Base-by-base conservation (phyloP, 2,797 vertebrate genomes). In the Falco concolor region DNA sequence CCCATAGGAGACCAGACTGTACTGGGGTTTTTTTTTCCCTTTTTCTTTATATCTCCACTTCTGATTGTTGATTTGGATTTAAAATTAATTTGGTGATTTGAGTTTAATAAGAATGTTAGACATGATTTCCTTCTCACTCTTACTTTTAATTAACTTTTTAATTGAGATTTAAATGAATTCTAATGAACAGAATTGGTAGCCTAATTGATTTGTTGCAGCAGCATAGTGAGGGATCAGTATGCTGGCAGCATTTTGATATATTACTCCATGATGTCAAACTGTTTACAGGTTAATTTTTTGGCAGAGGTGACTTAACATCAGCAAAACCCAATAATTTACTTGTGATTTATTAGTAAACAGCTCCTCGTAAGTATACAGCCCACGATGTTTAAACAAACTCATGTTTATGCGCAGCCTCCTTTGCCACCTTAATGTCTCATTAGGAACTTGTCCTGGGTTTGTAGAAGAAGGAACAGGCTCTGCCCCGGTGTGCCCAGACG, bases 131-230 rank as follows among this genome's bases (percentile, higher is more conserved):
- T 97, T 93, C 87, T 97, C 96, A 93, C 96, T 97, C 97, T 97
- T 97, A 98, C 95, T 98, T 98, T 98, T 98, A 98, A 98, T 98
- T 98, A 98, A 97, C 97, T 98, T 98, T 98, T 97, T 97, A 97
- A 97, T 98, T 97, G 97, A 97, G 97, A 97, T 98, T 98, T 97
- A 98, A 98, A 98, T 98, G 97, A 98, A 98, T 98, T 97, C 97
- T 98, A 98, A 98, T 98, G 97, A 98, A 98, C 77, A 97, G 97
- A 97, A 98, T 98, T 98, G 97, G 97, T 96, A 90, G 94, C 84
- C 97, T 98, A 98, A 98, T 98, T 98, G 98, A 98, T 98, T 98
- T 98, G 97, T 98, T 96, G 97, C 97, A 80, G 96, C 96, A 90
- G 96, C 94, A 25, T 67, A 87, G 96, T 63, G 95, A 97, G 88